These are phyloP conservation scores for Misgurnus mizolepis DNA, from an alignment of 2,113 vertebrate genomes.

Conservation along the genomic window DNA sequence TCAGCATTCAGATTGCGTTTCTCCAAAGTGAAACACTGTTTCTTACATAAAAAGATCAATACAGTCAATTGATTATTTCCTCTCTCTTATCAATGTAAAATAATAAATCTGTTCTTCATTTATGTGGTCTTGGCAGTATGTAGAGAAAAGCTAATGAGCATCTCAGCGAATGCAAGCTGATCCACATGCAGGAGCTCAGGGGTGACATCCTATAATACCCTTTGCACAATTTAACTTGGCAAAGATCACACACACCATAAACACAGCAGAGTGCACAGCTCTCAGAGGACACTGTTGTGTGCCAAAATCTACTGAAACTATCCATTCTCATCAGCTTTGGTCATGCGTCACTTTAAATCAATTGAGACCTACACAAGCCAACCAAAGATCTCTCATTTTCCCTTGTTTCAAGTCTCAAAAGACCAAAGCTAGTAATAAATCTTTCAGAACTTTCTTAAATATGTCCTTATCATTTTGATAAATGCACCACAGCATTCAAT, in stretches of 20 bases:
- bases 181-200: not conserved
- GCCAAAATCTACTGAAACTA: not conserved
- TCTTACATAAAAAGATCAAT: too few relatives aligned
- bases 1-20: not conserved
- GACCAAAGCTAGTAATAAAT: not conserved
- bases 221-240: slow-evolving; percentile 41
- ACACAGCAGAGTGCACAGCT: slow-evolving; percentile 16
- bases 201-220: slow-evolving; percentile 15
- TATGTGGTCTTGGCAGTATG: not conserved
- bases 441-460: too few relatives aligned
- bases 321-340: too few relatives aligned
- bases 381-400: not conserved
- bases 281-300: not conserved
- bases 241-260: slow-evolving; percentile 5
- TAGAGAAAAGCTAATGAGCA: not conserved
- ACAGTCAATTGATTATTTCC: not conserved
- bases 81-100: not conserved
- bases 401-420: not conserved
- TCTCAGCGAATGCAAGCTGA: not conserved
- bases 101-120: not conserved
- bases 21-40: not conserved
- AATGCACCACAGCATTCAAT: too few relatives aligned
- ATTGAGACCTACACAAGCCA: not conserved
- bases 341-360: not conserved
- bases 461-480: too few relatives aligned